Base-by-base conservation (phyloP, 92 coral and sea anemone species). In the Porites cylindrica region DNA sequence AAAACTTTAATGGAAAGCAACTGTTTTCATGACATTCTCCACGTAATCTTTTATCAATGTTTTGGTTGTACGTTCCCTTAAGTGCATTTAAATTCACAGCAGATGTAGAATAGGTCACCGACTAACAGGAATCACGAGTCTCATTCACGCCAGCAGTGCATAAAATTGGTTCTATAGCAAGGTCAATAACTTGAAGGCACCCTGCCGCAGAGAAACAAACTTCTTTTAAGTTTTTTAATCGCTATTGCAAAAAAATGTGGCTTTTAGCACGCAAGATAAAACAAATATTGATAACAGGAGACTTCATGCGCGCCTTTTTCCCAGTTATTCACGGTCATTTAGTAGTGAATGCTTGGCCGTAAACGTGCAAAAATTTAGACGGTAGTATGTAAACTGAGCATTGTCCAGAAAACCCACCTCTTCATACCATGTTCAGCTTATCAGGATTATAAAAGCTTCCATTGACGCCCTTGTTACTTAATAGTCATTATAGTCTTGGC, bases 161-260 rank as follows among this genome's bases (percentile, higher is more conserved):
- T 60, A 71, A 70, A 56, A 82, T 21, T 6, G 12, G 32, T 14
- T 64, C 54, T 38, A 20, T 64, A 73, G 23, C 52, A 21, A 51
- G 63, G 80, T 74, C 23, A 74, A 83, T 54, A 51, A 51, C 74
- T 19, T 20, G 69, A 47, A 47, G 80, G 73, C 80, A 62, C 72
- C 80, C 71, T 61, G 87, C 87, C 64, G 80, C 10, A 71, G 14
- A 32, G 70, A 21, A 64, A 23, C 72, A 16, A 60, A 14, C 59
- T 20, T 70, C 59, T 11, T 17, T 19, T 74, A 32, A 12, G 8
- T 62, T 38, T 8, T 66, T 19, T 6, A 38, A 38, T 50, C 66
- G 38, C 6, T 50, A 62, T 13, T 17, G 61, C 20, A 51, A 11
- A 9, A 53, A 78, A 63, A 18, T 18, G 18, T 51, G 16, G 72